Conservation (phyloP, 2,797 vertebrate species). For the Pyrocephalus nanus region DNA sequence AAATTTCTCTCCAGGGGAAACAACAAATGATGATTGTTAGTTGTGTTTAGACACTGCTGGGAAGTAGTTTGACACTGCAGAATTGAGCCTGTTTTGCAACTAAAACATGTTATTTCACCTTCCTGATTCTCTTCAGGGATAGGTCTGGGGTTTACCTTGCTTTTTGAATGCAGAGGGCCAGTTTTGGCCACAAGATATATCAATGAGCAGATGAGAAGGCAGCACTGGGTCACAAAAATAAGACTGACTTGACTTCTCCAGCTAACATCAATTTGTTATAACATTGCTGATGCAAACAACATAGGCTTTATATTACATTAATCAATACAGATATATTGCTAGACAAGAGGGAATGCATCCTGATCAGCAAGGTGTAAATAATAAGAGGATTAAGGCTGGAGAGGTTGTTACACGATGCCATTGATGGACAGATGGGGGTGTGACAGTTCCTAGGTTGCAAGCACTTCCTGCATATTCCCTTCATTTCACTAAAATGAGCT, state of each 20-base stretch:
- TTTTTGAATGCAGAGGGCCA: neutral
- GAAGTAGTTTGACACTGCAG: neutral
- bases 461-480: neutral
- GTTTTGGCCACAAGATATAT: neutral
- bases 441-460: neutral
- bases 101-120: neutral
- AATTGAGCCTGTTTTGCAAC: neutral
- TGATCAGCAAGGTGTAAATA: neutral
- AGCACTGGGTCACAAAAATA: neutral
- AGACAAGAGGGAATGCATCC: neutral
- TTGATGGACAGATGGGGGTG: neutral
- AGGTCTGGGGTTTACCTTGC: neutral
- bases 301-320: neutral
- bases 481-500: neutral
- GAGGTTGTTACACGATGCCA: neutral
- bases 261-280: neutral
- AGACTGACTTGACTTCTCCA: neutral
- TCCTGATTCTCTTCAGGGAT: neutral
- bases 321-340: neutral
- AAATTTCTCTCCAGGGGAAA: neutral
- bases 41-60: neutral
- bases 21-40: neutral
- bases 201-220: neutral
- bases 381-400: neutral
- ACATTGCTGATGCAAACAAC: neutral